These are phyloP conservation scores for Corvus cornix DNA, from an alignment of 2,113 vertebrate genomes.

Conservation along the genomic window DNA sequence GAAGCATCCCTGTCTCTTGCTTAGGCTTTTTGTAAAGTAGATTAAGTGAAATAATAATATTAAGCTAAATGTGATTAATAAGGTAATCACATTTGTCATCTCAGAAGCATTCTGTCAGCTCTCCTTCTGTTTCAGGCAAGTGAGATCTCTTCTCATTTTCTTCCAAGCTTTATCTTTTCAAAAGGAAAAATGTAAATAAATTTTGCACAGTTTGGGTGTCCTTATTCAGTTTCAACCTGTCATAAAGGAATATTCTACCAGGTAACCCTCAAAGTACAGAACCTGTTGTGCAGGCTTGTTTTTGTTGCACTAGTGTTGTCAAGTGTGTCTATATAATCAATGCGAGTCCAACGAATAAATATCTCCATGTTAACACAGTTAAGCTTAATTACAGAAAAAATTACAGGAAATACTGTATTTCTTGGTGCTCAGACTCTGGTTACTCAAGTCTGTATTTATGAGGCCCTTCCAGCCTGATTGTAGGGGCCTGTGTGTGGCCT, in stretches of 20 bases:
- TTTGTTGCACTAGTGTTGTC: background rate
- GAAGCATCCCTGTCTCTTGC: background rate
- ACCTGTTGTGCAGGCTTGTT: background rate
- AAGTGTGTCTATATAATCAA: background rate
- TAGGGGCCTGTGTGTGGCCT: background rate
- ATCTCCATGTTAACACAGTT: background rate
- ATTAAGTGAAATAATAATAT: slow-evolving; percentile 29
- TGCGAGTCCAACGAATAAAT: background rate
- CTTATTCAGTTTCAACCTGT: background rate
- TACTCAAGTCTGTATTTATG: background rate
- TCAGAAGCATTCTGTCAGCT: background rate
- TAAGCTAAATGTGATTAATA: slow-evolving; percentile 40
- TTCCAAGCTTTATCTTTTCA: background rate
- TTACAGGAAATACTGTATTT: background rate
- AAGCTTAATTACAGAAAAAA: background rate
- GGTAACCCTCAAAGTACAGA: background rate
- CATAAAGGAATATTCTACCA: background rate
- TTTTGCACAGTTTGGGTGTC: background rate
- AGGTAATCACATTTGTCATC: slow-evolving; percentile 16
- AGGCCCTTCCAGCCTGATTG: background rate
- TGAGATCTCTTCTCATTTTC: background rate
- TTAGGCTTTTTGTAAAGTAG: background rate
- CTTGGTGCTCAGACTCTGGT: background rate
- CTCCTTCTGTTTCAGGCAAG: background rate
- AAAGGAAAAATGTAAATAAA: background rate